Evolutionary conservation across 2,888 invertebrate genomes (phyloP), one percentile per base, ranked within the genome.

Genomic region (Troides aeacus): DNA sequence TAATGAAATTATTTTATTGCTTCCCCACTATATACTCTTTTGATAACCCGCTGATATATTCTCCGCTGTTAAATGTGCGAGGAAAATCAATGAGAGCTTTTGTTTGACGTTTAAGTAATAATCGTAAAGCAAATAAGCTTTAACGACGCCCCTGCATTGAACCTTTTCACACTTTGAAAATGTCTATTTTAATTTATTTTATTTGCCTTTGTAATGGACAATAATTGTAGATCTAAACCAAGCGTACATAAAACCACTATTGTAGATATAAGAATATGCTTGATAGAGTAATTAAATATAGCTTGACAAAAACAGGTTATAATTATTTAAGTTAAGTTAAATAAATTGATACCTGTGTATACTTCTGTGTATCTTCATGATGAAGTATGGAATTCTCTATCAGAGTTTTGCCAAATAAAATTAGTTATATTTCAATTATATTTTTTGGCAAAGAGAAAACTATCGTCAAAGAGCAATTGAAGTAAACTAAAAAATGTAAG

Each of bases 1-100:
- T 67, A 71, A 67, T 71, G 30, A 67, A 71, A 71, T 63, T 62
- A 71, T 71, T 71, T 71, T 71, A 71, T 71, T 68, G 64, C 70
- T 64, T 56, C 56, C 62, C 63, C 56, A 63, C 56, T 60, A 10
- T 64, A 59, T 24, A 53, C 53, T 62, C 61, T 59, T 17, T 17
- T 53, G 63, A 70, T 69, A 63, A 70, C 63, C 56, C 24, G 66
- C 56, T 56, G 66, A 63, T 63, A 66, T 62, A 66, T 64, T 64
- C 59, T n/a, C 23, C 7, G 17, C 63, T 68, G 53, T 50, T 64
- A 59, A 62, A 66, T 59, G 56, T 59, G 50, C 42, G 36, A 42
- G 63, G 46, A 64, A 65, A 70, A 63, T 66, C 66, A 66, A 57
- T 70, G 70, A 63, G 15, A 70, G 23, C 56, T 56, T 68, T 66